Evolutionary conservation across 1,140 invertebrate species (phyloP).

Genomic region (Tigriopus japonicus): DNA sequence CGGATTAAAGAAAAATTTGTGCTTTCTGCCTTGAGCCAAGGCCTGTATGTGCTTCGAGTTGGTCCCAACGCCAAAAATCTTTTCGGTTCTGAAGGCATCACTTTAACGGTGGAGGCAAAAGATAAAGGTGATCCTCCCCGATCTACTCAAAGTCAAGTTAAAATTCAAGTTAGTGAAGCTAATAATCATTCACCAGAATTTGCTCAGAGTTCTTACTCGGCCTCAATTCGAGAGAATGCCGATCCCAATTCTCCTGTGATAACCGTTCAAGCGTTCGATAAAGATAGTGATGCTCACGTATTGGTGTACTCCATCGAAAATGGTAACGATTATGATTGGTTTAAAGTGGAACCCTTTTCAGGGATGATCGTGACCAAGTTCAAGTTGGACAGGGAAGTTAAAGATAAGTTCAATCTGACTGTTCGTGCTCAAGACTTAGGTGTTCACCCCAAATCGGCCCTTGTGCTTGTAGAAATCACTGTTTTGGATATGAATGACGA

Average conservation of each 20-base stretch:
- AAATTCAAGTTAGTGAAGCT: slow-evolving; percentile 80
- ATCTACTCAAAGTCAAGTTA: slow-evolving; percentile 61
- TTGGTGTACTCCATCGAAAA: slow-evolving; percentile 56
- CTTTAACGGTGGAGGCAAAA: slow-evolving; percentile 69
- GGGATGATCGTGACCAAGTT: slow-evolving; percentile 67
- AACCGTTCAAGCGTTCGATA: slow-evolving; percentile 69
- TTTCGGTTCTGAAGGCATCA: slow-evolving; percentile 22
- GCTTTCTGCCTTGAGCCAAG: too few species aligned
- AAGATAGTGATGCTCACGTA: slow-evolving; percentile 66
- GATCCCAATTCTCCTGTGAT: slow-evolving; percentile 69
- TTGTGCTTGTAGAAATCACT: slow-evolving; percentile 64
- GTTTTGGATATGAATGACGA: slow-evolving; percentile 93
- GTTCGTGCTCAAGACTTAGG: slow-evolving; percentile 68
- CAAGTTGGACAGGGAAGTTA: slow-evolving; percentile 59
- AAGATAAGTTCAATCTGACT: slow-evolving; percentile 57
- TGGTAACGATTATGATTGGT: slow-evolving; percentile 70
- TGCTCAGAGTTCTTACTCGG: slow-evolving; percentile 74
- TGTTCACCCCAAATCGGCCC: slow-evolving; percentile 72
- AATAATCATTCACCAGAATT: slow-evolving; percentile 89
- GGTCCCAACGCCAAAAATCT: too few species aligned
- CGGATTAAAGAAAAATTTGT: too few species aligned
- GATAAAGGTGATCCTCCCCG: slow-evolving; percentile 67
- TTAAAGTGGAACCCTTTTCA: slow-evolving; percentile 56
- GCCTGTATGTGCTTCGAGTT: too few species aligned
- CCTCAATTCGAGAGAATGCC: slow-evolving; percentile 63